These are phyloP conservation scores for Onthophagus taurus DNA, from an alignment of 1,140 invertebrate species.

Conservation along the genomic window DNA sequence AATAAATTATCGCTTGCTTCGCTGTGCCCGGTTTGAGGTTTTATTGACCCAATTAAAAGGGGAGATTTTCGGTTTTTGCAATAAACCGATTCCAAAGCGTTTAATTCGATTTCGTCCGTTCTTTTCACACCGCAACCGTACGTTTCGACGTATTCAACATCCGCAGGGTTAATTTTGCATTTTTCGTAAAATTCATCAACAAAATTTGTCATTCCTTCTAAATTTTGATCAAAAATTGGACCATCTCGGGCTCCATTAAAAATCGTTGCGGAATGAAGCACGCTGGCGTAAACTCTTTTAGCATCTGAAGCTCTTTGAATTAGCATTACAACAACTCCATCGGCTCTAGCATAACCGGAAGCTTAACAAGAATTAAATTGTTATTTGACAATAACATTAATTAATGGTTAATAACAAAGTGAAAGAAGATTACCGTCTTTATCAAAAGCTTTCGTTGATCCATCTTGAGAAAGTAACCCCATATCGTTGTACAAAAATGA, in stretches of 20 bases:
- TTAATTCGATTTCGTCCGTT: constrained; percentile 31
- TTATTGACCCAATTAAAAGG: constrained; percentile 64
- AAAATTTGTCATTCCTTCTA: constrained; percentile 39
- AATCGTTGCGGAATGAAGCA: constrained; percentile 51
- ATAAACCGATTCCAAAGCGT: constrained; percentile 46
- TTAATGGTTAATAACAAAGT: neutral
- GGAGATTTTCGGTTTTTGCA: constrained; percentile 43
- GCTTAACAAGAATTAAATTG: constrained; percentile 41
- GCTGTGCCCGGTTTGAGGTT: constrained; percentile 69
- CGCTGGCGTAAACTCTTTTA: constrained; percentile 59
- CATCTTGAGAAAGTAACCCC: constrained; percentile 54
- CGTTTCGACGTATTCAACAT: constrained; percentile 62
- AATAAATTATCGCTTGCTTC: constrained; percentile 55
- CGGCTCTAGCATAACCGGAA: constrained; percentile 63
- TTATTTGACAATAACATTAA: neutral
- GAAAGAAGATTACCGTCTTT: constrained; percentile 42
- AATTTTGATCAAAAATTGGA: constrained; percentile 45
- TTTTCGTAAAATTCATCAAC: constrained; percentile 53
- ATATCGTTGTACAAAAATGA: constrained; percentile 50
- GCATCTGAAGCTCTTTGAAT: constrained; percentile 75
- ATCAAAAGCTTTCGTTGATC: constrained; percentile 62
- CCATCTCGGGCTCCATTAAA: constrained; percentile 52
- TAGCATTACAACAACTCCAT: constrained; percentile 70
- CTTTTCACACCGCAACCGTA: constrained; percentile 48
- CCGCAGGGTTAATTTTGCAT: constrained; percentile 48